Evolutionary conservation across 2,113 vertebrate genomes (phyloP).

Genomic region (Heterotilapia buettikoferi): DNA sequence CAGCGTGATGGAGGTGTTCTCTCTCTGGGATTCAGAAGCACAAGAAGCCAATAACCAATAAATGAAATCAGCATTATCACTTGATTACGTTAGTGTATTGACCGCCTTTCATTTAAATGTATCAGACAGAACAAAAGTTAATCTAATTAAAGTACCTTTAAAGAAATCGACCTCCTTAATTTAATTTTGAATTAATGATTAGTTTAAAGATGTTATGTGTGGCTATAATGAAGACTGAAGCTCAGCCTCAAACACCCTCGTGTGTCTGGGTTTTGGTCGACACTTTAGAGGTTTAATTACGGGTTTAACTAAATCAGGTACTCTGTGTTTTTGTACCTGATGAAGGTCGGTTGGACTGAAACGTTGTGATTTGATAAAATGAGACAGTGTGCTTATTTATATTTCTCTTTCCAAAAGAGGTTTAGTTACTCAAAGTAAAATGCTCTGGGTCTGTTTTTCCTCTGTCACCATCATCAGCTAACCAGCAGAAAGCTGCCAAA

Average conservation of each 20-base stretch:
- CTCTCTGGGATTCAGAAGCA: background rate
- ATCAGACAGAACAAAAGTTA: background rate
- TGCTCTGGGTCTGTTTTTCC: background rate
- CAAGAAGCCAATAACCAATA: background rate
- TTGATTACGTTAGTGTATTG: background rate
- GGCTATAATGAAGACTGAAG: background rate
- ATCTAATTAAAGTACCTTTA: background rate
- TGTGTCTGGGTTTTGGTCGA: background rate
- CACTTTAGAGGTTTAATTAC: background rate
- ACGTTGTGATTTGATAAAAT: background rate
- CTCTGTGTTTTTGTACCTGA: background rate
- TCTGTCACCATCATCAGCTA: background rate
- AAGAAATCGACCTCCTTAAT: background rate
- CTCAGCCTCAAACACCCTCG: background rate
- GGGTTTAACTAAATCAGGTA: background rate
- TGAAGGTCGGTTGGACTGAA: background rate
- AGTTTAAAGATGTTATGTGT: background rate
- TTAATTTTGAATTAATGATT: background rate
- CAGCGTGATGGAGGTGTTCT: accelerated
- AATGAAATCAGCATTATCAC: background rate
- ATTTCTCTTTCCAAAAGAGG: background rate
- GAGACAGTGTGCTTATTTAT: background rate
- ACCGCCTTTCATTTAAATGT: background rate
- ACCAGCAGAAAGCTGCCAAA: background rate
- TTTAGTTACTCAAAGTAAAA: background rate